Evolutionary conservation across 2,888 invertebrate genomes (phyloP), one percentile per base, ranked within the genome.

Genomic region (Habrosyne pyritoides): DNA sequence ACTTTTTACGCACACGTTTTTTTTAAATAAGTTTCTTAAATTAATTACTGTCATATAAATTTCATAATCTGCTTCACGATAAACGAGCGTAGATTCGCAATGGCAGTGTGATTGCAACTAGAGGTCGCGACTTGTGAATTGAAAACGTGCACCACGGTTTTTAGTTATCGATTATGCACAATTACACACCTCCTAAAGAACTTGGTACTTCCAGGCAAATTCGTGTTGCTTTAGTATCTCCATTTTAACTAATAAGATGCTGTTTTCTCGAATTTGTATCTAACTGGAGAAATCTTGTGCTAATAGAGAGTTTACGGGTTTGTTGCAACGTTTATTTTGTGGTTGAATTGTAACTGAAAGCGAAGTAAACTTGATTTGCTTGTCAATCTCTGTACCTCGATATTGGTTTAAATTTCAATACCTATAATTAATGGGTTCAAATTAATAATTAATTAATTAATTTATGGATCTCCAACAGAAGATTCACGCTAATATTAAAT

Each of bases 101-200:
- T 52, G 59, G 46, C 21, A 33, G 47, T 30, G 30, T 22, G 47
- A 47, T 46, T 26, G 22, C 47, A 47, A 47, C 47, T 53, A 53
- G 61, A 56, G 65, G 67, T 63, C 71, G 65, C 56, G 60, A 60
- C 67, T 57, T 54, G 64, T 64, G 73, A 72, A 83, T 82, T 79
- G 81, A 81, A 86, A 83, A 77, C 87, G 86, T 87, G 87, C 72
- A 69, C 68, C 69, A 81, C 79, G 83, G 77, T 79, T 68, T 67
- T 79, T 78, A 73, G 61, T 69, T 63, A 63, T 63, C 79, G 79
- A 84, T 86, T 83, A 81, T 75, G 75, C 68, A 79, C 79, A 76
- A 79, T 81, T 81, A 82, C 58, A 63, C 61, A 74, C 67, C 63
- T 62, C 67, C 63, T 61, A 59, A 53, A 57, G 61, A 68, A 69